These are phyloP conservation scores for Plutomurus gul DNA, from an alignment of 1,140 invertebrate species.

Conservation along the genomic window DNA sequence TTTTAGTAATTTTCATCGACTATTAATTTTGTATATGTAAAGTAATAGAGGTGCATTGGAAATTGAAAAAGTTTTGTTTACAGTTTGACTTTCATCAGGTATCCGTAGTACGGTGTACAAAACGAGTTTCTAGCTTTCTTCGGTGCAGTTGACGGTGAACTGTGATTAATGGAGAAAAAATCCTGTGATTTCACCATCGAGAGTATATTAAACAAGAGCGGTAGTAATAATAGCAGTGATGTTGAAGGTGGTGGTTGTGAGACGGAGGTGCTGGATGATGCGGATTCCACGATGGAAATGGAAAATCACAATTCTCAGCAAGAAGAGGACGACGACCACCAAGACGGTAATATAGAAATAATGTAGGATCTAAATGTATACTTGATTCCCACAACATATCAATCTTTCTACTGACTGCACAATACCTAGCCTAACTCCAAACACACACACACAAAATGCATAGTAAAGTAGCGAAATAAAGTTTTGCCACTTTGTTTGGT, in stretches of 20 bases:
- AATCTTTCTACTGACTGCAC: too few relatives aligned
- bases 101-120: too few relatives aligned
- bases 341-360: constrained; percentile 30
- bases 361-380: neutral
- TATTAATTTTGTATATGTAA: too few relatives aligned
- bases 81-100: too few relatives aligned
- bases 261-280: neutral
- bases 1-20: too few relatives aligned
- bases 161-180: constrained; percentile 43
- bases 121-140: too few relatives aligned
- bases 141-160: too few relatives aligned
- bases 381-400: too few relatives aligned
- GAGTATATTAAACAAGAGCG: constrained; percentile 40
- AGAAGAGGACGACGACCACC: constrained; percentile 35
- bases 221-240: constrained; percentile 10
- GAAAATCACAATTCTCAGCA: constrained; percentile 34
- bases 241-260: neutral
- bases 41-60: too few relatives aligned
- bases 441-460: neutral
- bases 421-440: too few relatives aligned
- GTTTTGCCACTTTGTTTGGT: too few relatives aligned
- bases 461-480: neutral
- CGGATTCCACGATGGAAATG: constrained; percentile 50
- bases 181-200: constrained; percentile 50
- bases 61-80: too few relatives aligned